Percentiles rank a stretch among this genome's conserved stretches.
Evolutionary conservation across 2,113 vertebrate genomes (phyloP).

Genomic region (Eleginops maclovinus): DNA sequence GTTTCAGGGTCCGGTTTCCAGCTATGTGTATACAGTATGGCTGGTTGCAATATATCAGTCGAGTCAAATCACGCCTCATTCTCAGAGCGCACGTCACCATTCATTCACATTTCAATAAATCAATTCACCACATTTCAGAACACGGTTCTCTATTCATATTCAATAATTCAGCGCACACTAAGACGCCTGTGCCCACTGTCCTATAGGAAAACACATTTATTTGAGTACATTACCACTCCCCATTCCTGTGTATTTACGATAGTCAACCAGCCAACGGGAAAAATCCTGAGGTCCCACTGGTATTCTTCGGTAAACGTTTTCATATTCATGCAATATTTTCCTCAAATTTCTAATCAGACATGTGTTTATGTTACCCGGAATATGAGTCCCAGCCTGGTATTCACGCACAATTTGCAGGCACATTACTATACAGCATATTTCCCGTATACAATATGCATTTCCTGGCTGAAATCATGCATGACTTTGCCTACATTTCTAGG

Average conservation of each 20-base stretch:
- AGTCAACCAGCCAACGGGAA: slow-evolving; percentile 17
- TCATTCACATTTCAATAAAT: slow-evolving; percentile 65
- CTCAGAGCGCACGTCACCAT: slow-evolving; percentile 31
- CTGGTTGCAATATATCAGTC: slow-evolving; percentile 67
- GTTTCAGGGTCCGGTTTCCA: slow-evolving; percentile 59
- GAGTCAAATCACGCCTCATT: slow-evolving; percentile 42
- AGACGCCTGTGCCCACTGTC: slow-evolving; percentile 10
- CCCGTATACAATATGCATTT: slow-evolving; percentile 61
- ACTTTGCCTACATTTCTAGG: slow-evolving; percentile 68
- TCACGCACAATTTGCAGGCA: slow-evolving; percentile 48
- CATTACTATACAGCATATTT: slow-evolving; percentile 52
- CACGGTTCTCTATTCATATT: slow-evolving; percentile 32
- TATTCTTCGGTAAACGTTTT: slow-evolving; percentile 58
- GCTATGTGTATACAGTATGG: slow-evolving; percentile 47
- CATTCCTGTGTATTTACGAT: slow-evolving; percentile 44
- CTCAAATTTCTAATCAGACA: slow-evolving; percentile 64
- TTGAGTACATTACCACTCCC: slow-evolving; percentile 28
- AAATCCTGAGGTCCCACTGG: slow-evolving; percentile 40
- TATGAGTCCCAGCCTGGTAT: slow-evolving; percentile 55
- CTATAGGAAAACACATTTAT: slow-evolving; percentile 50
- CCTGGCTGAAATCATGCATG: slow-evolving; percentile 62
- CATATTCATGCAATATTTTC: slow-evolving; percentile 75
- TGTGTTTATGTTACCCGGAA: slow-evolving; percentile 69
- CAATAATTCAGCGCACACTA: slow-evolving; percentile 37
- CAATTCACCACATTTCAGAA: slow-evolving; percentile 54